Percentiles rank a stretch among this genome's conserved stretches.
Evolutionary conservation across 2,797 vertebrate genomes (phyloP).

Genomic region (Acestrorhynchus altus): DNA sequence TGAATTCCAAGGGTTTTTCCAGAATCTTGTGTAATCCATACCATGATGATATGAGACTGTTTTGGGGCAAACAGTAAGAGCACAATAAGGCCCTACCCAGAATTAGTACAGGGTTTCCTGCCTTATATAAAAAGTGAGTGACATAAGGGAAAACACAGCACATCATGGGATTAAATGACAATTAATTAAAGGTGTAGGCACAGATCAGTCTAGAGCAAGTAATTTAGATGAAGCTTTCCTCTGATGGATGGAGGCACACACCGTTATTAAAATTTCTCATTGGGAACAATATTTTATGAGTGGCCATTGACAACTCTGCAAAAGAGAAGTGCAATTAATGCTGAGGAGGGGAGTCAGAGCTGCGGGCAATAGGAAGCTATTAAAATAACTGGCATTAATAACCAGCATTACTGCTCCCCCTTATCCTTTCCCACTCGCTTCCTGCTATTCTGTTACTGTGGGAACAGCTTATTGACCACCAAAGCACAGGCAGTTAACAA

Average conservation of each 20-base stretch:
- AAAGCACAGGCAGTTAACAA: conserved; percentile 32
- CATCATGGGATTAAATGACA: conserved; percentile 59
- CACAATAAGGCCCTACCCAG: no score
- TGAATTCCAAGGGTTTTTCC: no score
- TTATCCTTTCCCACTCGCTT: conserved; percentile 16
- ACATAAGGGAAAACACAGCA: background rate
- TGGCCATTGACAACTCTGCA: conserved; percentile 56
- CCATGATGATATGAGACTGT: no score
- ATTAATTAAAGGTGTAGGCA: conserved; percentile 67
- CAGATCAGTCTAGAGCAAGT: conserved; percentile 60
- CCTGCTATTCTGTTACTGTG: conserved; percentile 31
- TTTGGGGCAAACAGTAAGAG: no score
- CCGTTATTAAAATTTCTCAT: conserved; percentile 67
- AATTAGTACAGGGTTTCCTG: background rate
- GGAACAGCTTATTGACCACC: conserved; percentile 52
- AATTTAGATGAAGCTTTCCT: conserved; percentile 57
- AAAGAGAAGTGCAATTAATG: conserved; percentile 68
- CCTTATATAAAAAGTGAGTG: background rate
- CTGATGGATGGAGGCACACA: conserved; percentile 59
- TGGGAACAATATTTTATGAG: conserved; percentile 59
- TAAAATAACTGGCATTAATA: conserved; percentile 62
- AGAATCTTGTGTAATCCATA: no score
- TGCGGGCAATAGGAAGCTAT: conserved; percentile 53
- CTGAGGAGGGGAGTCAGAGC: conserved; percentile 46
- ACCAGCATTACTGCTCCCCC: conserved; percentile 20